phyloP scores from a whole-genome alignment of 2,888 invertebrate genomes.

The Aspidapion aeneum region DNA sequence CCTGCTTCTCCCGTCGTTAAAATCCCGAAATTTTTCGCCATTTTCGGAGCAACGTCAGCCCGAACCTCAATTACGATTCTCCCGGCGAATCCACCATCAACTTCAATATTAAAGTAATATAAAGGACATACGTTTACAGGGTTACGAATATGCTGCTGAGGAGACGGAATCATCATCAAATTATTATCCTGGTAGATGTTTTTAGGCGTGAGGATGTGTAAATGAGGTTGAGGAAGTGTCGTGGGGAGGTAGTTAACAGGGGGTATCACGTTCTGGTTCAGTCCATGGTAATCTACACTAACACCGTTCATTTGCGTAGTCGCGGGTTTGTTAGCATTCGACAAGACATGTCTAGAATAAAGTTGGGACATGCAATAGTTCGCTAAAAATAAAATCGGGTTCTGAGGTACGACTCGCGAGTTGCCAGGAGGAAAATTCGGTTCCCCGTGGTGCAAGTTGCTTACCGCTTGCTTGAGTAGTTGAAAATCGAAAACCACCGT shows the following conservation, averaged over 20 bases:
- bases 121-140: slow-evolving; percentile 64
- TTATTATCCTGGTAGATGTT: slow-evolving; percentile 46
- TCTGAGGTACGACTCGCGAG: slow-evolving; percentile 49
- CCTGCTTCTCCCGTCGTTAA: slow-evolving; percentile 70
- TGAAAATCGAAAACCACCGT: slow-evolving; percentile 63
- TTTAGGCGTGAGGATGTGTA: slow-evolving; percentile 43
- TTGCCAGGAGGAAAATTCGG: slow-evolving; percentile 45
- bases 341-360: slow-evolving; percentile 61
- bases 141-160: slow-evolving; percentile 53
- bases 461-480: slow-evolving; percentile 62
- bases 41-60: slow-evolving; percentile 74
- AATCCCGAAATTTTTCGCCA: slow-evolving; percentile 75
- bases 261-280: slow-evolving; percentile 45
- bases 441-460: slow-evolving; percentile 59
- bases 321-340: too few species aligned
- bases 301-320: slow-evolving; percentile 49
- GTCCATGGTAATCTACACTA: slow-evolving; percentile 45
- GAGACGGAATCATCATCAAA: slow-evolving; percentile 50
- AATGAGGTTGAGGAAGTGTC: slow-evolving; percentile 34
- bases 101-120: slow-evolving; percentile 74
- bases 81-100: slow-evolving; percentile 66
- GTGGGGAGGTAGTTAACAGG: slow-evolving; percentile 41
- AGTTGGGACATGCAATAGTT: slow-evolving; percentile 75
- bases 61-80: slow-evolving; percentile 74
- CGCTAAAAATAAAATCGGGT: slow-evolving; percentile 68